Evolutionary conservation across 2,797 vertebrate species (phyloP).

Genomic region (Apodemus agrarius): DNA sequence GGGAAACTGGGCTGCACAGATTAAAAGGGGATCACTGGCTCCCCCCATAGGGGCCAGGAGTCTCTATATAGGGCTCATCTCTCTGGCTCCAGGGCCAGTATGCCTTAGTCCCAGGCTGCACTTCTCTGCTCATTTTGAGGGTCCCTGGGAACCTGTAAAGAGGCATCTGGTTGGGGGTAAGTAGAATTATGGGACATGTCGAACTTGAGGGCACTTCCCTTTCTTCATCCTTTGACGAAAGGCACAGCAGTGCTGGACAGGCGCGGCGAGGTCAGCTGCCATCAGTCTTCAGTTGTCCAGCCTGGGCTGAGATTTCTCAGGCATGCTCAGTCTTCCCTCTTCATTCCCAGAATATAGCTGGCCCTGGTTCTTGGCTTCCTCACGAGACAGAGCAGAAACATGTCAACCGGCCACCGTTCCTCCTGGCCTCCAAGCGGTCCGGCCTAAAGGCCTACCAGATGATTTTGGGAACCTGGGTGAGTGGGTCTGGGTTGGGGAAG

Average conservation of each 20-base stretch:
- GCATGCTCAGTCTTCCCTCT: background rate
- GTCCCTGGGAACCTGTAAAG: background rate
- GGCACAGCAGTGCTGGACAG: background rate
- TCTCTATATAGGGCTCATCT: background rate
- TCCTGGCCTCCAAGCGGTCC: conserved; percentile 82
- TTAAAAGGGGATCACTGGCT: background rate
- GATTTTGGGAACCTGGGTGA: conserved; percentile 81
- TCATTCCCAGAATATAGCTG: conserved; percentile 75
- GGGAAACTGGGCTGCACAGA: background rate
- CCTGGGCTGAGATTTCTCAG: background rate
- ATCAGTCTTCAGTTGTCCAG: background rate
- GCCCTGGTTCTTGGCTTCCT: conserved; percentile 80
- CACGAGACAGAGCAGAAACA: conserved; percentile 36
- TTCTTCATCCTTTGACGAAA: background rate
- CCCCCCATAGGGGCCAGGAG: background rate
- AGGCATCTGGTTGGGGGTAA: background rate
- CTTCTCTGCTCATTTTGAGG: background rate
- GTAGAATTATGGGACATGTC: background rate
- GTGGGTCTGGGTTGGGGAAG: conserved; percentile 23
- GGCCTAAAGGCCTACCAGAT: conserved; percentile 66
- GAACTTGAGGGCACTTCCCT: background rate
- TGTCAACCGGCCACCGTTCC: conserved; percentile 80
- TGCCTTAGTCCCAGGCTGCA: background rate
- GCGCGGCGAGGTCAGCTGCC: background rate
- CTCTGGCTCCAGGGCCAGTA: background rate